These are phyloP conservation scores for Trissolcus japonicus DNA, from an alignment of 2,888 invertebrate species.

Conservation along the genomic window DNA sequence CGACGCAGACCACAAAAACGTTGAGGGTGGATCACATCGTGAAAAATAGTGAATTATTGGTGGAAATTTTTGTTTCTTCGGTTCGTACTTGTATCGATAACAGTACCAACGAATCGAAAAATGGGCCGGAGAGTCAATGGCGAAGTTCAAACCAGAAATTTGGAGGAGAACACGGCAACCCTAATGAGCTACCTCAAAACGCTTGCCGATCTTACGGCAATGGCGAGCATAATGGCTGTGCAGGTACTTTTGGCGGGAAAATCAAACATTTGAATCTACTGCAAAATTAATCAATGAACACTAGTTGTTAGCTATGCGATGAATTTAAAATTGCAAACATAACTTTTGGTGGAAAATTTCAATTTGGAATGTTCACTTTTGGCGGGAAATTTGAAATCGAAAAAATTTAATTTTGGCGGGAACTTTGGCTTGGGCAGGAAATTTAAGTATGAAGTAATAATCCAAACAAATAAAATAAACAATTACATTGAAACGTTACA, in stretches of 20 bases:
- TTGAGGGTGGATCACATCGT: slow-evolving; percentile 31
- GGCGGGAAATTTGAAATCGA: slow-evolving; percentile 1
- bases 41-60: slow-evolving; percentile 2
- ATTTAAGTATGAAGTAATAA: not conserved
- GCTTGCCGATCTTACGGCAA: slow-evolving; percentile 68
- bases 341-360: too few species aligned
- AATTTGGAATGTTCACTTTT: too few species aligned
- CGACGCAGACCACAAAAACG: slow-evolving; percentile 55
- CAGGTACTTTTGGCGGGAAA: slow-evolving; percentile 62
- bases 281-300: not conserved
- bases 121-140: slow-evolving; percentile 66
- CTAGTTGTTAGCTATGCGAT: too few species aligned
- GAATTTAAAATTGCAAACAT: too few species aligned
- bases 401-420: not conserved
- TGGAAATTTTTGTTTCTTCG: not conserved
- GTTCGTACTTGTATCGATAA: not conserved
- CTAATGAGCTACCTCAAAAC: slow-evolving; percentile 66
- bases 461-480: not conserved
- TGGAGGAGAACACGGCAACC: slow-evolving; percentile 62
- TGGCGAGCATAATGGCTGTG: slow-evolving; percentile 69
- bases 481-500: not conserved
- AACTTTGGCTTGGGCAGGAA: not conserved
- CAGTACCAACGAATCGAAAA: slow-evolving; percentile 27
- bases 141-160: slow-evolving; percentile 63
- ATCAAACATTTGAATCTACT: not conserved